Base-by-base conservation (phyloP, 2,888 invertebrate species). In the Adineta ricciae region DNA sequence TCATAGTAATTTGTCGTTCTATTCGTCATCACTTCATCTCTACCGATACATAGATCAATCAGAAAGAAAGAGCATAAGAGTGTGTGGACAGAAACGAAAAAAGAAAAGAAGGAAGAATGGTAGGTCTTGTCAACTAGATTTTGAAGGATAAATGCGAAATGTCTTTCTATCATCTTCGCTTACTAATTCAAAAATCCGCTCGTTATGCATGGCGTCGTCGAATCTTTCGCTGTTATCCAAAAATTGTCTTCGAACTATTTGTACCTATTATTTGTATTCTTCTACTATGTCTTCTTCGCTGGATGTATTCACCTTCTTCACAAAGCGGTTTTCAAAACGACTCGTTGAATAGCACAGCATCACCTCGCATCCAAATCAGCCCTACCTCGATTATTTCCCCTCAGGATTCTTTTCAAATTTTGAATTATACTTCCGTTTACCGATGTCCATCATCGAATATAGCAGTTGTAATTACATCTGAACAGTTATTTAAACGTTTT, bases 121-220 rank as follows among this genome's bases (percentile, higher is more conserved):
- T 16, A 9, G 19, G 19, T 50, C 50, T 50, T 50, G 50, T 50
- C 50, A 50, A 50, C n/a, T n/a, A n/a, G 19, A 3, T 50, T 50
- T 11, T 50, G 50, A 50, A 50, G 50, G 50, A 50, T 50, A 16
- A 16, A 50, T 50, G 14, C 11, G 5, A 64, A 64, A 64, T 64
- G 64, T 64, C 27, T 16, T 19, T 64, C 1, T 64, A 64, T 32
- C 64, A 64, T 27, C 64, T 64, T 32, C 16, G 19, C 5, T 41
- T 78, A 11, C n/a, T 78, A 41, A 41, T 78, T n/a, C 1, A 32
- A 78, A 78, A 78, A 78, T 78, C 78, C 24, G 24, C 9, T 78
- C 78, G 78, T 78, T 78, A 78, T 78, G 78, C 78, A 24, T 78
- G 41, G 38, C 78, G 78, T n/a, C 41, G 78, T 41, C 78, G 78